Base-by-base conservation (phyloP, 1,140 invertebrate species). In the Scaptodrosophila lebanonensis region DNA sequence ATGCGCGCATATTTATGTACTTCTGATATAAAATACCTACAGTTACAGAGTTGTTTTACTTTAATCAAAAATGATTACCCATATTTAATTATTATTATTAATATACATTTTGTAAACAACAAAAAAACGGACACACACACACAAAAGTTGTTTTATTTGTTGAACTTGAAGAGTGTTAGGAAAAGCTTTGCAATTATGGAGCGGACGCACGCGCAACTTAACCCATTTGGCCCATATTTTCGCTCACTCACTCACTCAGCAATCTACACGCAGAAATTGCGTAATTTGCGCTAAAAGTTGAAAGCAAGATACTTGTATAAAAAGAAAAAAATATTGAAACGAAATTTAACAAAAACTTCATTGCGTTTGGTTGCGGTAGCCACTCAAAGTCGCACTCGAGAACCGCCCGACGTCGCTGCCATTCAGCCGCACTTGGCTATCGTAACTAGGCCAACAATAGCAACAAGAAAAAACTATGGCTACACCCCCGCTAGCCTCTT, bases 391-490 rank as follows among this genome's bases (percentile, higher is more conserved):
- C 50, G 22, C 73, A 79, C 73, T 79, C 65, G 75, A 79, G 73
- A 79, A 79, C n/a, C n/a, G n/a, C n/a, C n/a, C n/a, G n/a, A n/a
- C n/a, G n/a, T n/a, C n/a, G n/a, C n/a, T n/a, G n/a, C n/a, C n/a
- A n/a, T n/a, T n/a, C n/a, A n/a, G n/a, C n/a, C n/a, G n/a, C n/a
- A n/a, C n/a, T 70, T 65, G 50, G 44, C 39, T 61, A 73, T 69
- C 52, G 67, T 68, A 79, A 79, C 69, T 82, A 64, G 75, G 75
- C 58, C 76, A 79, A 60, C n/a, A n/a, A n/a, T n/a, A n/a, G n/a
- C n/a, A n/a, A n/a, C n/a, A 47, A 51, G 18, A 50, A 33, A 27
- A 17, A 61, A 43, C 27, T 51, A 33, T 18, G 13, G 15, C 35
- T 12, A 5, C 9, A 9, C 35, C 35, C 13, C 9, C 35, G 13